These are phyloP conservation scores for Orchestia grillus DNA, from an alignment of 1,140 invertebrate genomes.

Conservation along the genomic window DNA sequence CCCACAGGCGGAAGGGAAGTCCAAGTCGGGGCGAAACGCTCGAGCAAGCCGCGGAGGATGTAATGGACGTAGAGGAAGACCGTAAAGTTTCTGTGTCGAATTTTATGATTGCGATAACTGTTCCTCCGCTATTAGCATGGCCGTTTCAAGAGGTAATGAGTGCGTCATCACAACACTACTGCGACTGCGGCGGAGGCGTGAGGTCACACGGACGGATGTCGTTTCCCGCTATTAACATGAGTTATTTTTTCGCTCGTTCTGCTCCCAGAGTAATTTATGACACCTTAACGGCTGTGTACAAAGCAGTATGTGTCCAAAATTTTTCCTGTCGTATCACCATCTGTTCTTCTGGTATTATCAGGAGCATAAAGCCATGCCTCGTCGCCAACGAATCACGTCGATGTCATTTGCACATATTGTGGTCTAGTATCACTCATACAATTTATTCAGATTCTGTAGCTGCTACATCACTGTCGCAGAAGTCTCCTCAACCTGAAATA, in stretches of 20 bases:
- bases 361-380: background rate
- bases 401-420: background rate
- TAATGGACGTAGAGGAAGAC: background rate
- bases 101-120: slow-evolving; percentile 49
- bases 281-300: background rate
- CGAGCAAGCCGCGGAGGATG: background rate
- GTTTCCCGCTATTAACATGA: background rate
- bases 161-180: background rate
- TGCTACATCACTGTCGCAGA: background rate
- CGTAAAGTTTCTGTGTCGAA: slow-evolving; percentile 3
- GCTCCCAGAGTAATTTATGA: background rate
- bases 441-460: background rate
- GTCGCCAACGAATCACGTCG: background rate
- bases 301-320: background rate
- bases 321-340: background rate
- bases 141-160: background rate
- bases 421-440: background rate
- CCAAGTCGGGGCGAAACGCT: background rate
- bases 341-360: background rate
- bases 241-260: background rate
- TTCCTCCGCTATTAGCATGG: background rate
- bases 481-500: background rate
- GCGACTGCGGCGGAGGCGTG: slow-evolving; percentile 8
- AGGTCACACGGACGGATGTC: background rate
- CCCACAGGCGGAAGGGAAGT: background rate